Evolutionary conservation across 2,113 vertebrate species (phyloP), one percentile per base, ranked within the genome.

Genomic region (Heloderma charlesbogerti): DNA sequence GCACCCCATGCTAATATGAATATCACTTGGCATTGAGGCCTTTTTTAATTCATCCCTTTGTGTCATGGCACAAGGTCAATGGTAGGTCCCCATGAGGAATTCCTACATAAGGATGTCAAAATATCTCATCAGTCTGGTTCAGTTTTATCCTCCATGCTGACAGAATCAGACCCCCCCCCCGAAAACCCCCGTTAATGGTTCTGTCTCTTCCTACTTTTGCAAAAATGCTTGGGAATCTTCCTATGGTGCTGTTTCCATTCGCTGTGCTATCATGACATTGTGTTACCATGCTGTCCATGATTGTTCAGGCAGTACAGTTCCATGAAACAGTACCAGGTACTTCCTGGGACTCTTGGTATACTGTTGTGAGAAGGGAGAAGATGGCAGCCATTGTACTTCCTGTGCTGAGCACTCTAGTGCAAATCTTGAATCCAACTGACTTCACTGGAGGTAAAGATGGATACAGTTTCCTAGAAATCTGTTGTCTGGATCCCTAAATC

Each of bases 11-110:
- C 71, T 45, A 69, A 37, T 63, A 88, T 88, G 37, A 80, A n/a
- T 71, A 80, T 71, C 77, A 63, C 78, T 63, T 67, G 22, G 75
- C 80, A 2, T 78, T 90, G 45, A 43, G 75, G 75, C 48, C 80
- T 92, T 90, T 88, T 92, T 92, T 0, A 90, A 89, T 86, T 78
- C 27, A 63, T 90, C 91, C 0, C 0, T 0, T 13, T 81, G 48
- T 72, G 78, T 0, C 0, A 78, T 37, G 84, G 86, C 60, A 93
- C 95, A 96, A 95, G 94, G 93, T 95, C 95, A 91, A 54, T 66
- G 84, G 88, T 71, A 84, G 86, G 87, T 91, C 91, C 90, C 86
- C 15, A 37, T 25, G n/a, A 37, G 40, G 63, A 29, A 18, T 60
- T 48, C 27, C 29, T 51, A 43, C 25, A 57, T 9, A 43, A 63